Evolutionary conservation across 2,888 invertebrate species (phyloP), one percentile per base, ranked within the genome.

Genomic region (Antitype chi): DNA sequence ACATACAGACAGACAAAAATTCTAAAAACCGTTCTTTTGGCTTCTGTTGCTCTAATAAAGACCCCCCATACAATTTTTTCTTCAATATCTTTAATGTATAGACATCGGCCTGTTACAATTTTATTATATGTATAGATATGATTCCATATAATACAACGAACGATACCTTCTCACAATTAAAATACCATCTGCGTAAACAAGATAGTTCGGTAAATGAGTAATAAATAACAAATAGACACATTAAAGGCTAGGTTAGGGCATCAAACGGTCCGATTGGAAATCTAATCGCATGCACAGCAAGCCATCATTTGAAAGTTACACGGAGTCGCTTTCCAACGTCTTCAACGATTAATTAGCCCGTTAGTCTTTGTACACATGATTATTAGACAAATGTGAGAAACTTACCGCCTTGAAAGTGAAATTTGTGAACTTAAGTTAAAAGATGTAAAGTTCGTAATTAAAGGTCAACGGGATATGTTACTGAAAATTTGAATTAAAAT

Each of bases 301-400:
- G 81, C 78, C 88, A 88, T 89, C 85, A 88, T 88, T 91, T 90
- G 91, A 91, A 92, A 92, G 92, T 87, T 87, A 90, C 85, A 85
- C 78, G 28, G 79, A 76, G 64, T 83, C 78, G 81, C 92, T 92
- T 92, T 92, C 91, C 87, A 90, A 89, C 88, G 87, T 88, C 88
- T 88, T 82, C 81, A 70, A 75, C 87, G 87, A 90, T 91, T 92
- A 92, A 92, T 92, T 91, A 92, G 87, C 87, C 82, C 72, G 88
- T 89, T 88, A 87, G 88, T 88, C 87, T 88, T 91, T 91, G 88
- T 89, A 82, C 78, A 87, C 77, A 74, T 78, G 75, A 76, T 82
- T 79, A 77, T 55, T 76, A 81, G 79, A 82, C 78, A 83, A 82
- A 86, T 82, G 76, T 87, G 80, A 76, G 79, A 84, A 88, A 77